Evolutionary conservation across 2,797 vertebrate genomes (phyloP).

Genomic region (Pseudochaenichthys georgianus): DNA sequence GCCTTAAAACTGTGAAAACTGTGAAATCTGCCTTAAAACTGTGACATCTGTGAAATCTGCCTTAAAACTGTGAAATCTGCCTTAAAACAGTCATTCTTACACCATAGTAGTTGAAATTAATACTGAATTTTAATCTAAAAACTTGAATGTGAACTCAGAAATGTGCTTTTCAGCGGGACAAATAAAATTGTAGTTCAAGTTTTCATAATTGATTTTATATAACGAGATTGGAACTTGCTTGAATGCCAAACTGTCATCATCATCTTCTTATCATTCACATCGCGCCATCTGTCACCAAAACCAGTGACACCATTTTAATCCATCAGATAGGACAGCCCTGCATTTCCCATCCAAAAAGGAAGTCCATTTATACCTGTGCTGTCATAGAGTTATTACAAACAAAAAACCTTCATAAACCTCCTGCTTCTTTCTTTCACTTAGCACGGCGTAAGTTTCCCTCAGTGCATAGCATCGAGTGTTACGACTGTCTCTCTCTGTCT

Average conservation of each 20-base stretch:
- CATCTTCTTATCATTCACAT: background rate
- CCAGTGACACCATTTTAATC: background rate
- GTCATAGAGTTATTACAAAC: background rate
- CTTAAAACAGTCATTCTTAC: too few relatives aligned
- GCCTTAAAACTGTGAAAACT: too few relatives aligned
- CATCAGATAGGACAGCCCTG: conserved; percentile 2
- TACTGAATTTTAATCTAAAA: background rate
- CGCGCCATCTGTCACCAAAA: conserved; percentile 23
- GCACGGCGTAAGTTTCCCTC: background rate
- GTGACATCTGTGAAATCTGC: too few relatives aligned
- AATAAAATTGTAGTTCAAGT: background rate
- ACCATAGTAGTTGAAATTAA: background rate
- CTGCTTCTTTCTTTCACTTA: conserved; percentile 1
- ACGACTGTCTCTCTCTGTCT: conserved; percentile 51
- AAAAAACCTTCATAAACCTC: background rate
- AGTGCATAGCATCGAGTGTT: conserved; percentile 31
- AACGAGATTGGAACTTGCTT: background rate
- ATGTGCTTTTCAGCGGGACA: background rate
- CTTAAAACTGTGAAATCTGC: too few relatives aligned
- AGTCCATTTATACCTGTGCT: background rate
- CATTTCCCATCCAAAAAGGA: background rate
- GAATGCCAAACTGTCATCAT: conserved; percentile 5
- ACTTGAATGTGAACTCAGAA: too few relatives aligned
- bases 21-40: too few relatives aligned
- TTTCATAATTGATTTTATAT: background rate